Evolutionary conservation across 2,113 vertebrate genomes (phyloP).

Genomic region (Edolisoma coerulescens): DNA sequence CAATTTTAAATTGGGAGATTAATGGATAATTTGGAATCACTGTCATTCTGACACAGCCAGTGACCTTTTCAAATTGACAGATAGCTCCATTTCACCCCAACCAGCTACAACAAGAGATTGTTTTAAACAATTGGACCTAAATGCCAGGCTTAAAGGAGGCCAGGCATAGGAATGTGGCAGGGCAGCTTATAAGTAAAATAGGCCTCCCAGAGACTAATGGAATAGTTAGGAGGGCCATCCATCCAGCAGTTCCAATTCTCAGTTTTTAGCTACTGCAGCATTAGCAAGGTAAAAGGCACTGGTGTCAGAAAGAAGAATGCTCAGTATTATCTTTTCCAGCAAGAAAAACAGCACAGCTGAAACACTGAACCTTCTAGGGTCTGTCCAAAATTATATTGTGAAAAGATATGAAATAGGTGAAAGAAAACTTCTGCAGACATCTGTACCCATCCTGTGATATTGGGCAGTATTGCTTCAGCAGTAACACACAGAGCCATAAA

Average conservation of each 20-base stretch:
- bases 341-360: background rate
- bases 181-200: background rate
- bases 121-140: slow-evolving; percentile 43
- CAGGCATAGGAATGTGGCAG: background rate
- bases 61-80: slow-evolving; percentile 69
- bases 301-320: background rate
- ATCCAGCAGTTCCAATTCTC: background rate
- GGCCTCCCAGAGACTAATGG: background rate
- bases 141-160: slow-evolving; percentile 1
- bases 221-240: background rate
- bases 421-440: background rate
- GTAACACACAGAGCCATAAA: background rate
- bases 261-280: background rate
- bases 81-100: slow-evolving; percentile 59
- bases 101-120: slow-evolving; percentile 41
- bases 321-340: background rate
- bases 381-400: background rate
- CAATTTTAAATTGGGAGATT: slow-evolving; percentile 67
- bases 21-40: slow-evolving; percentile 67
- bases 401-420: background rate
- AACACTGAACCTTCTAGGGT: background rate
- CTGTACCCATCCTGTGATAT: background rate
- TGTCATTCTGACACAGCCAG: slow-evolving; percentile 56
- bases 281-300: background rate
- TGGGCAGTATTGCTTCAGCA: background rate